Evolutionary conservation across 2,113 vertebrate species (phyloP).

Genomic region (Tretioscincus oriximinensis): DNA sequence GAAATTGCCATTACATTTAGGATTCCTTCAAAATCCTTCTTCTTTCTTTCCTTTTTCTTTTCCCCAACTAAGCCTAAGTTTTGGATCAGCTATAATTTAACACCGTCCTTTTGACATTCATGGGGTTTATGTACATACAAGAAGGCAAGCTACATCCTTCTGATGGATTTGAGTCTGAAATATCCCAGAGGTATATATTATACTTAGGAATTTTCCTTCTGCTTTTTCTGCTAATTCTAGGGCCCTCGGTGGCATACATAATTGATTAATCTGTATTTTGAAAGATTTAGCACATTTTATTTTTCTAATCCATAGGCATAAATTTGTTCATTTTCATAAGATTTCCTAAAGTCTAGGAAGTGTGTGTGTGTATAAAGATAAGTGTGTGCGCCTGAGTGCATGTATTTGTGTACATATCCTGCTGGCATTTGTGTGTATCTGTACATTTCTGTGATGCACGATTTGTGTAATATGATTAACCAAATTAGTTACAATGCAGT

Average conservation of each 20-base stretch:
- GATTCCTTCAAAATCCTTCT: conserved; percentile 42
- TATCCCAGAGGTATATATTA: conserved; percentile 66
- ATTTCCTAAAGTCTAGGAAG: conserved; percentile 56
- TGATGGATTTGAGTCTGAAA: conserved; percentile 61
- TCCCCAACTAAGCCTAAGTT: conserved; percentile 48
- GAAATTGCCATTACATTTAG: conserved; percentile 41
- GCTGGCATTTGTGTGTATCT: too few species aligned
- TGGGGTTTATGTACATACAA: conserved; percentile 58
- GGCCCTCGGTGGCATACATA: conserved; percentile 70
- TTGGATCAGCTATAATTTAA: conserved; percentile 52
- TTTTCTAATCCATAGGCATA: conserved; percentile 59
- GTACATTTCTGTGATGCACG: too few species aligned
- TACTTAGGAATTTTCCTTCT: conserved; percentile 65
- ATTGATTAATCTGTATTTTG: conserved; percentile 71
- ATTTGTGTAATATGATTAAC: conserved; percentile 32
- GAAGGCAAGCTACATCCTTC: conserved; percentile 59
- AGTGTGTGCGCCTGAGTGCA: neutral
- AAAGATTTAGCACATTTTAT: conserved; percentile 60
- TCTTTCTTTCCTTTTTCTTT: conserved; percentile 22
- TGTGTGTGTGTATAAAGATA: conserved; percentile 16
- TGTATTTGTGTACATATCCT: conserved; percentile 39
- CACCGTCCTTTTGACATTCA: conserved; percentile 72
- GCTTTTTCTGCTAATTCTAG: conserved; percentile 66
- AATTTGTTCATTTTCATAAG: conserved; percentile 58
- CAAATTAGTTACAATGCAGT: conserved; percentile 47